Base-by-base conservation (phyloP, 2,113 vertebrate genomes). In the Sinocyclocheilus maitianheensis region DNA sequence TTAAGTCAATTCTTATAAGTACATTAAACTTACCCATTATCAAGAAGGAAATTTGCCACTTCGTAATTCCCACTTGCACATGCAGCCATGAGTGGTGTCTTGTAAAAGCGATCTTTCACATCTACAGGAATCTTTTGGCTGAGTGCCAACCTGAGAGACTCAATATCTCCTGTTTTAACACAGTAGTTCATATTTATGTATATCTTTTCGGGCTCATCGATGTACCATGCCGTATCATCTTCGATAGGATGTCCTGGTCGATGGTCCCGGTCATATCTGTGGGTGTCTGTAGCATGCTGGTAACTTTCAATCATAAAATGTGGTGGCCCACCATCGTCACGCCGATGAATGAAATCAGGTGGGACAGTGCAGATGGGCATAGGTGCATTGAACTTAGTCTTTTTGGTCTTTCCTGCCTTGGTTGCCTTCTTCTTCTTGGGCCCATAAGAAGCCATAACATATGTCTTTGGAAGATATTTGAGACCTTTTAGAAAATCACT, bases 21-120 rank as follows among this genome's bases (percentile, higher is more conserved):
- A 6, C 9, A 43, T 34, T 53, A 80, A 55, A 72, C 96, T 92
- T 93, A 99, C 98, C 97, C 96, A 0, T 87, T 92, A 43, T 94
- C 92, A 75, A 99, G 90, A 76, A 99, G 97, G 87, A 96, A 97
- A 86, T 95, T 93, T 82, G 94, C 96, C 16, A 95, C 86, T 24
- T 96, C 94, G 1, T 92, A 93, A 87, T 95, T 97, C 8, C 97
- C 98, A 76, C 30, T 94, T 30, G 93, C 90, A 88, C 97, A 98
- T 0, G 97, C 97, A 3, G 91, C 90, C 96, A 97, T 99, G 51
- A 99, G 92, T 0, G 97, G 97, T 0, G 97, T 99, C 94, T 97
- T 98, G 91, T 97, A 99, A 63, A 93, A 97, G 71, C 85, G 92
- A 83, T 99, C 97, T 69, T 94, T 94, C 53, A 97, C 86, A 76